These are phyloP conservation scores for Halocaridina rubra DNA, from an alignment of 2,888 invertebrate genomes.

Conservation along the genomic window DNA sequence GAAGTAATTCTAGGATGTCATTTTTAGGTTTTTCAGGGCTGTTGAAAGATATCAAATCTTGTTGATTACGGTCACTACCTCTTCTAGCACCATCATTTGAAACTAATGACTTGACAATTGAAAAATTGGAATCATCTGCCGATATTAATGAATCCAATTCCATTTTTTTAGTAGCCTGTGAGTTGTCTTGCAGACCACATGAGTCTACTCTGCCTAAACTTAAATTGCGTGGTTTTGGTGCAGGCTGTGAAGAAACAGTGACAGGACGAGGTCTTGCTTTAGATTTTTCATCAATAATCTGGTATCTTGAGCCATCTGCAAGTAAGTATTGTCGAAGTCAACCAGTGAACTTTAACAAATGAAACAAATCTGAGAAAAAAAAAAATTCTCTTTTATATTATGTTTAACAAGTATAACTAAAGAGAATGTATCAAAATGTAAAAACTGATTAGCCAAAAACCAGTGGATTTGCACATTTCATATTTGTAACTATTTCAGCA, in stretches of 20 bases:
- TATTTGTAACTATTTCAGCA: too few species aligned
- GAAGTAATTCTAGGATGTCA: constrained; percentile 53
- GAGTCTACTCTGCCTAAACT: background rate
- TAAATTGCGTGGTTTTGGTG: constrained; percentile 37
- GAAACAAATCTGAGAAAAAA: too few species aligned
- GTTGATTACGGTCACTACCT: background rate
- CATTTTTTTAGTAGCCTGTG: background rate
- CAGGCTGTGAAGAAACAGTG: constrained; percentile 17
- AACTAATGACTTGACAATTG: background rate
- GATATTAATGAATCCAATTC: background rate
- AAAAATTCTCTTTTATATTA: too few species aligned
- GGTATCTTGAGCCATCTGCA: constrained; percentile 47
- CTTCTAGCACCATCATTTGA: background rate
- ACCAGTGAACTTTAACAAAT: too few species aligned
- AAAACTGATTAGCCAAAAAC: too few species aligned
- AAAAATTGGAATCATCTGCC: background rate
- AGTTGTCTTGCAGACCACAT: background rate
- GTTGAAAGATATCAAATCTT: constrained; percentile 55
- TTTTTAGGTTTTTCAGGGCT: constrained; percentile 62
- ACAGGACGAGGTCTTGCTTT: constrained; percentile 44
- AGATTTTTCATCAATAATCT: constrained; percentile 31
- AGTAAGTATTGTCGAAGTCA: background rate
- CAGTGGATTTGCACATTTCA: too few species aligned
- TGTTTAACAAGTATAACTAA: too few species aligned
- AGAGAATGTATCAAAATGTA: too few species aligned